Conservation (phyloP, 1,140 invertebrate genomes). For the Cotesia vestalis region DNA sequence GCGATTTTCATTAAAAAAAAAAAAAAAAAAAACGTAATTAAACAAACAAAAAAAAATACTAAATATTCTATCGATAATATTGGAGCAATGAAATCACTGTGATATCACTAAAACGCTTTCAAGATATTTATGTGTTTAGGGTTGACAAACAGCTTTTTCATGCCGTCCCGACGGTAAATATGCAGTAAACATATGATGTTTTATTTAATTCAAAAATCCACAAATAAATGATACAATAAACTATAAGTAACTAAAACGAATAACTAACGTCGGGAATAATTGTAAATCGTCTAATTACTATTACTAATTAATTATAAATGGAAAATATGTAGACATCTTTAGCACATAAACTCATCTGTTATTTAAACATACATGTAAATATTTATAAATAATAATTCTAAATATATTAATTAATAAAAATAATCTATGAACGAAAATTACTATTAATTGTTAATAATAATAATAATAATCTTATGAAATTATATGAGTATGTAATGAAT, state of each 20-base stretch:
- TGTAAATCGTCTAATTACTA: conserved; percentile 45
- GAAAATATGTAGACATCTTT: conserved; percentile 44
- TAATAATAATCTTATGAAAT: conserved; percentile 35
- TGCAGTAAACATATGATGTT: conserved; percentile 30
- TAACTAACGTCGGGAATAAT: conserved; percentile 49
- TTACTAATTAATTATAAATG: conserved; percentile 27
- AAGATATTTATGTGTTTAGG: conserved; percentile 58
- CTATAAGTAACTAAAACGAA: conserved; percentile 38
- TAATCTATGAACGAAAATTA: conserved; percentile 9
- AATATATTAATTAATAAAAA: neutral
- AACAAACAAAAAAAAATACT: neutral
- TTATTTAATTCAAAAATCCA: conserved; percentile 20
- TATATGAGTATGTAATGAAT: conserved; percentile 23
- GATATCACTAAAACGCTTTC: conserved; percentile 67
- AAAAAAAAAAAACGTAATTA: conserved; percentile 1
- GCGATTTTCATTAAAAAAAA: neutral
- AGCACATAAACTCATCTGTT: conserved; percentile 42
- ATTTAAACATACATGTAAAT: conserved; percentile 42
- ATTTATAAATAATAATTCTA: conserved; percentile 24
- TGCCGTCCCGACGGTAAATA: conserved; percentile 26
- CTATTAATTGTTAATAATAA: conserved; percentile 10
- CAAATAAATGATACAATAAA: neutral
- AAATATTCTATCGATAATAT: conserved; percentile 64
- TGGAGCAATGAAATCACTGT: conserved; percentile 67
- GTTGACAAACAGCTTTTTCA: conserved; percentile 45